Evolutionary conservation across 1,140 invertebrate species (phyloP), one percentile per base, ranked within the genome.

Genomic region (Zaprionus davidi): DNA sequence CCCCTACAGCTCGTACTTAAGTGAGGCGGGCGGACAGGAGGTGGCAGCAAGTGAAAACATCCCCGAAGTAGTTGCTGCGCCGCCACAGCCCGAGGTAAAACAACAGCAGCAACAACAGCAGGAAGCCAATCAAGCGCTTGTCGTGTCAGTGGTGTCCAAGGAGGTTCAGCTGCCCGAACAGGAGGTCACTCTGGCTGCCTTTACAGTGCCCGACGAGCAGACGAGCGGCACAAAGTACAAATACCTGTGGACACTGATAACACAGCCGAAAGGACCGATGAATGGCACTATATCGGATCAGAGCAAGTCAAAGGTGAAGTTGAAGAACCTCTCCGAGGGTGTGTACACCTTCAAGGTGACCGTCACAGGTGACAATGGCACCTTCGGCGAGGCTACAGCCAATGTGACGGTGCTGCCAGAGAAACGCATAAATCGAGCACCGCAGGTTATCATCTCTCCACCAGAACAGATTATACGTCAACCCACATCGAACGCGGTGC

Each of bases 351-450:
- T 99, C 91, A 97, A 97, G 93, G 97, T 99, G 36, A 94, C 94
- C 3, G 95, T 95, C 1, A 95, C 94, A 51, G 98, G 98, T 0
- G 91, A 91, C 46, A 95, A 94, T 74, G 95, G 95, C 79, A 95
- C 96, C 36, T 96, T 95, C 93, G 98, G 98, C 22, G 96, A 98
- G 92, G 96, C 97, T 0, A 95, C 95, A 82, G 97, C 97, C 1
- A 98, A 98, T 93, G 97, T 99, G 2, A 98, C 97, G n/a, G 98
- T 99, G 24, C 92, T 97, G 77, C 97, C 98, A 75, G 97, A 96
- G n/a, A 96, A 97, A 77, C 93, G 97, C 62, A 95, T 96, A 38
- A 99, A 99, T 93, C 95, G 96, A 82, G 95, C 97, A 7, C 98
- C 98, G 1, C 93, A 96, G 68, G 97, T 97, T 2, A 94, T 98